phyloP scores from a whole-genome alignment of 2,888 invertebrate genomes.

The Drosophila colorata region DNA sequence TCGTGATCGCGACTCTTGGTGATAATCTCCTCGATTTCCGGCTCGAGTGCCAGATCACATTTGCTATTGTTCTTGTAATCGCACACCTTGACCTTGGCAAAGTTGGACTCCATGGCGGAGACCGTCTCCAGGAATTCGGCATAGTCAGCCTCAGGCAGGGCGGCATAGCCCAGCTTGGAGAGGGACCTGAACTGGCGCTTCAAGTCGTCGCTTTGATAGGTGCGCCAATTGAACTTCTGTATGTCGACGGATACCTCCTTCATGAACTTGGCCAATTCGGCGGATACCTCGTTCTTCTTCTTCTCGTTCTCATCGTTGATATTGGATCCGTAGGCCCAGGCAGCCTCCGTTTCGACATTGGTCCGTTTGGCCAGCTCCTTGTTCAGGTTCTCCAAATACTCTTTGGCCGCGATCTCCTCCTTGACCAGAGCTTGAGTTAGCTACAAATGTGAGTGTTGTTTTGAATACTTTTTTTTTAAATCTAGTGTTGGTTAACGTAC shows the following conservation, averaged over 20 bases:
- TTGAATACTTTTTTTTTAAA: neutral
- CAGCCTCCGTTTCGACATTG: constrained; percentile 88
- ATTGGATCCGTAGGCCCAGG: constrained; percentile 92
- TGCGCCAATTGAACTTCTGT: constrained; percentile 89
- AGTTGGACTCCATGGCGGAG: constrained; percentile 91
- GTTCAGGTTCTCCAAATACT: constrained; percentile 88
- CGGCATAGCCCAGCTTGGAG: constrained; percentile 90
- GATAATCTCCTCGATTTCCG: constrained; percentile 90
- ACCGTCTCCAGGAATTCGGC: constrained; percentile 88
- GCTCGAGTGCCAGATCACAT: constrained; percentile 91
- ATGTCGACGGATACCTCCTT: constrained; percentile 83
- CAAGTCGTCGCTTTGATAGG: constrained; percentile 89
- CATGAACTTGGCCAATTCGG: constrained; percentile 82
- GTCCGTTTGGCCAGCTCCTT: constrained; percentile 87
- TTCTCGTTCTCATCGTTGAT: constrained; percentile 90
- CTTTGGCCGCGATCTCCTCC: constrained; percentile 87
- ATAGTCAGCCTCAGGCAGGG: constrained; percentile 89
- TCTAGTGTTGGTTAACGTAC: constrained; percentile 38
- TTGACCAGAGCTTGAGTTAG: constrained; percentile 66
- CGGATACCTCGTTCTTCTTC: constrained; percentile 82
- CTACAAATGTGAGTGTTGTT: constrained; percentile 36
- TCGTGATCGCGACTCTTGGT: constrained; percentile 90
- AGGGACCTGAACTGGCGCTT: constrained; percentile 91
- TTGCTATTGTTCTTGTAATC: constrained; percentile 88
- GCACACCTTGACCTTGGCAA: constrained; percentile 92